Evolutionary conservation across 2,888 invertebrate genomes (phyloP), one percentile per base, ranked within the genome.

Genomic region (Mimas tiliae): DNA sequence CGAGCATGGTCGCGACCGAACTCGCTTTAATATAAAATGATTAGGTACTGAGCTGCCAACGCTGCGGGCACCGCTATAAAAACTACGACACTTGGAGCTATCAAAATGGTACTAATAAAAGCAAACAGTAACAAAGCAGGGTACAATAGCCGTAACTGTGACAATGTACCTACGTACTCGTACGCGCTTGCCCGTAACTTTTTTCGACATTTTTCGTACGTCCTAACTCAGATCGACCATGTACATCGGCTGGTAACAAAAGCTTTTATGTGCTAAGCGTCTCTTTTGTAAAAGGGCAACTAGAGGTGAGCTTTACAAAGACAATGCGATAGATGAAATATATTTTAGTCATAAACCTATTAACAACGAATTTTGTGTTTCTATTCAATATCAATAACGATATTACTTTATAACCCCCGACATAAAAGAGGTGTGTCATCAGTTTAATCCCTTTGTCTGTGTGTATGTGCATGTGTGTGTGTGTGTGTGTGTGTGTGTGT

Each of bases 101-200:
- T 88, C 87, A 88, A 86, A 89, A 83, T 82, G 81, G 75, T 74
- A 81, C 83, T 86, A 88, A 88, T 89, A 89, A 89, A 89, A 87
- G 81, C 80, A 82, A 85, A 84, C 80, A 81, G 79, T 82, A 80
- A 84, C 81, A 81, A 80, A 83, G 83, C 80, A 77, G 81, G 82
- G 82, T 80, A 84, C 82, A 82, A 82, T 78, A 69, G 71, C 72
- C 71, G 78, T 81, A 79, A 78, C 76, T 76, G 76, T 76, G 77
- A 79, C 76, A 77, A 76, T 76, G 78, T 74, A 73, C 70, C 73
- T 70, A 74, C 74, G 38, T 38, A 38, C 45, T 45, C 45, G 73
- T 78, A 78, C 74, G 70, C 72, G 72, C 68, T 69, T 71, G 71
- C 71, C 73, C 69, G 73, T 79, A 74, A 74, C 72, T 75, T 74